phyloP scores from a whole-genome alignment of 2,888 invertebrate species.

The Cheilosia grossa region DNA sequence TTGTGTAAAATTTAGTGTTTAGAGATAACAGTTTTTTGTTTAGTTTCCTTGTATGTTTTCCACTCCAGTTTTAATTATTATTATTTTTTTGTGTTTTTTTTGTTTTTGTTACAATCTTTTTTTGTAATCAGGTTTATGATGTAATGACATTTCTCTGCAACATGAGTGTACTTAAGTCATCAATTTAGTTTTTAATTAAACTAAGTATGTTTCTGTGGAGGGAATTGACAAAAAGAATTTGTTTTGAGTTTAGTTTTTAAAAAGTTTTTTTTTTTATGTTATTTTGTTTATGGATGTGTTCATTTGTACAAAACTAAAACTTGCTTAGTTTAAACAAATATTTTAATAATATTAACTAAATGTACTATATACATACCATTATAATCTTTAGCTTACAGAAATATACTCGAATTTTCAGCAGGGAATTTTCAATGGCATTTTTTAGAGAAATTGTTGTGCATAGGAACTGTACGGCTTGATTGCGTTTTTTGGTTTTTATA shows the following conservation, averaged over 20 bases:
- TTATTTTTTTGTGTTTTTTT: neutral
- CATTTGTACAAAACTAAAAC: neutral
- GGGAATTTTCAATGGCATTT: too few species aligned
- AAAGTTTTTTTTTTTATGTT: neutral
- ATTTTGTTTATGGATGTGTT: neutral
- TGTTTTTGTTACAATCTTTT: neutral
- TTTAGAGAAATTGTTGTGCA: too few species aligned
- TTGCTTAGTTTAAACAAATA: neutral
- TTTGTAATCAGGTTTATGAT: slow-evolving; percentile 30
- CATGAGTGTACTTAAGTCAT: slow-evolving; percentile 30
- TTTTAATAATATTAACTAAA: neutral
- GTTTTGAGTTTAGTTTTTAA: neutral
- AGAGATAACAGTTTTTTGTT: slow-evolving; percentile 56
- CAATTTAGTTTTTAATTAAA: slow-evolving; percentile 5
- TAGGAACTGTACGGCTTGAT: too few species aligned
- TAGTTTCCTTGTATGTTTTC: slow-evolving; percentile 18
- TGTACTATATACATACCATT: neutral
- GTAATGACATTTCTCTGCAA: slow-evolving; percentile 27
- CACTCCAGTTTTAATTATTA: slow-evolving; percentile 5
- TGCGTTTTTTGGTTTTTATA: too few species aligned
- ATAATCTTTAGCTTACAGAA: too few species aligned
- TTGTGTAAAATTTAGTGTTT: slow-evolving; percentile 69
- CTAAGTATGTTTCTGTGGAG: neutral
- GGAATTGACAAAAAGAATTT: neutral
- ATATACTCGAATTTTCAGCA: too few species aligned